phyloP scores from a whole-genome alignment of 2,888 invertebrate genomes.

The Oligia fasciuncula region DNA sequence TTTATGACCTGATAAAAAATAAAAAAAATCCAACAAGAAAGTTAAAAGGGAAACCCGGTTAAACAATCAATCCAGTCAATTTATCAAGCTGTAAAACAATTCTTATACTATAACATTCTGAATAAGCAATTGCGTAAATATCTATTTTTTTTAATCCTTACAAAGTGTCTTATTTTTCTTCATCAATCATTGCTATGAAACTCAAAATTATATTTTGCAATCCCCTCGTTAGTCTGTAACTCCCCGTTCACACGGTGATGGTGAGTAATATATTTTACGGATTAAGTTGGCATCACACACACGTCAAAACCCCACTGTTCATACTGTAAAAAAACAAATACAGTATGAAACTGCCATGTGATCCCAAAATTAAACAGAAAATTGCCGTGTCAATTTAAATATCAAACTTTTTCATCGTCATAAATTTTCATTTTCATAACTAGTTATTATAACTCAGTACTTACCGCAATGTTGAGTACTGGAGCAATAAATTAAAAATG shows the following conservation, averaged over 20 bases:
- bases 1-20: neutral
- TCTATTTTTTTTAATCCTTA: neutral
- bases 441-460: slow-evolving; percentile 33
- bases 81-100: neutral
- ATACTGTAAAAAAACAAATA: neutral
- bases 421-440: neutral
- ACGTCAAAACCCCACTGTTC: too few species aligned
- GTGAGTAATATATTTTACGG: neutral
- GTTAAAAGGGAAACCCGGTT: neutral
- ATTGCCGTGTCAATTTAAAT: neutral
- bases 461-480: slow-evolving; percentile 40
- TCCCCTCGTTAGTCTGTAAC: neutral
- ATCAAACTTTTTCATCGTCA: neutral
- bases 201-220: neutral
- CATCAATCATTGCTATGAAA: neutral
- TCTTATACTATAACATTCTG: too few species aligned
- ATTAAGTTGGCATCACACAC: neutral
- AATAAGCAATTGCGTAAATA: neutral
- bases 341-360: neutral
- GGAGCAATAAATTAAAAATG: slow-evolving; percentile 8
- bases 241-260: neutral
- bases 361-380: too few species aligned
- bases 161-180: neutral
- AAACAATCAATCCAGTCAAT: neutral
- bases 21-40: too few species aligned